phyloP scores from a whole-genome alignment of 1,140 invertebrate species.

The Mycetomoellerius zeteki region DNA sequence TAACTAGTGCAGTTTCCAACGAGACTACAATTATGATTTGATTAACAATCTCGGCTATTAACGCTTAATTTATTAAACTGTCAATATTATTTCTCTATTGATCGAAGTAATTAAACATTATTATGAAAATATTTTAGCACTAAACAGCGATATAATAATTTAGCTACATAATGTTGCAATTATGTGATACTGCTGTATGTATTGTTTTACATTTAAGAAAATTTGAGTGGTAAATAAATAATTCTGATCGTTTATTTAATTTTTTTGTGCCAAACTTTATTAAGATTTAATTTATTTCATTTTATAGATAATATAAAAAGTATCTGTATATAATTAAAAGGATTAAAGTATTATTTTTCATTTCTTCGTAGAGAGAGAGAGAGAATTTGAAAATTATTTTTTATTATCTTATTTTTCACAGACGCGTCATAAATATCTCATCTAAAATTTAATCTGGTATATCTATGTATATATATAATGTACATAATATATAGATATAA shows the following conservation, averaged over 20 bases:
- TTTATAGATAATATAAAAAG: neutral
- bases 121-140: neutral
- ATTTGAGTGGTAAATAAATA: neutral
- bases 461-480: neutral
- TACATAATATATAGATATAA: neutral
- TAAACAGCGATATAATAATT: neutral
- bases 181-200: neutral
- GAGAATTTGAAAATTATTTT: neutral
- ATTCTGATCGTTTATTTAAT: neutral
- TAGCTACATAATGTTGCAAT: neutral
- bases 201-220: neutral
- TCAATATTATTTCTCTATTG: neutral
- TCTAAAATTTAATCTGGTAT: neutral
- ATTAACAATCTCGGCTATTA: neutral
- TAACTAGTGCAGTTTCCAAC: conserved; percentile 52
- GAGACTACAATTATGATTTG: conserved; percentile 35
- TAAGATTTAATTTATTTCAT: neutral
- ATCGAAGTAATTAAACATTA: conserved; percentile 14
- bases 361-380: neutral
- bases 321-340: neutral
- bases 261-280: neutral
- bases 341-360: neutral
- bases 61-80: neutral
- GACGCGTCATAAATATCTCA: neutral
- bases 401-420: neutral